Evolutionary conservation across 2,797 vertebrate species (phyloP).

Genomic region (Dermochelys coriacea): DNA sequence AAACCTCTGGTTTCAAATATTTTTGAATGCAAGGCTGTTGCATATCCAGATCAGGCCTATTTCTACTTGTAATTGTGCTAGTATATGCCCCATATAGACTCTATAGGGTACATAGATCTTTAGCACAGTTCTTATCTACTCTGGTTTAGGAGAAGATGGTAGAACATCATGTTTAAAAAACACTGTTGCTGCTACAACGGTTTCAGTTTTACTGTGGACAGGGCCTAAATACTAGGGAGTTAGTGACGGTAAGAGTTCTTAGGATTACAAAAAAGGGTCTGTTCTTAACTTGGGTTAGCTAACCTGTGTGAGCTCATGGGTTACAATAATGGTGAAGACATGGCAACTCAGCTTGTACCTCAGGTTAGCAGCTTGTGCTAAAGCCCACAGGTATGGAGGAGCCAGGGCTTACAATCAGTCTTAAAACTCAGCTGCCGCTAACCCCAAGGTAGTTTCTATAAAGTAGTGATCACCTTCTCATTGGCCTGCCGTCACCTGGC

Average conservation of each 20-base stretch:
- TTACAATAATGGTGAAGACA: too few relatives aligned
- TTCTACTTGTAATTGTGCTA: background rate
- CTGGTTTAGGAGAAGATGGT: too few relatives aligned
- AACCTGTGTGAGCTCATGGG: too few relatives aligned
- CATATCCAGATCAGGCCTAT: background rate
- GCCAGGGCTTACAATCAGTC: too few relatives aligned
- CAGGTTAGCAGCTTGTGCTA: too few relatives aligned
- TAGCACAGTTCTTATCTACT: background rate
- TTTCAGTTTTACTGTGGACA: background rate
- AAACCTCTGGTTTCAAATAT: background rate
- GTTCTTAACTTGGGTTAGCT: too few relatives aligned
- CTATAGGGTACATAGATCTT: fast-evolving
- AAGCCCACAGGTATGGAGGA: too few relatives aligned
- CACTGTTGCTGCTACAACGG: background rate
- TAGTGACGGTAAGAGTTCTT: background rate
- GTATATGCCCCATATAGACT: background rate
- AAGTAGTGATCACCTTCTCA: too few relatives aligned
- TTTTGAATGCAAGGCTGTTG: background rate
- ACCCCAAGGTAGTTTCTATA: background rate
- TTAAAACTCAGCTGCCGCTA: fast-evolving
- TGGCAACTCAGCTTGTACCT: too few relatives aligned
- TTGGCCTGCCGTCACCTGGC: background rate
- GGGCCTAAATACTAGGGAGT: background rate
- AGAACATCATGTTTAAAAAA: background rate
- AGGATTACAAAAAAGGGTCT: too few relatives aligned